phyloP scores from a whole-genome alignment of 2,113 vertebrate species.

The Elanus axillaris region DNA sequence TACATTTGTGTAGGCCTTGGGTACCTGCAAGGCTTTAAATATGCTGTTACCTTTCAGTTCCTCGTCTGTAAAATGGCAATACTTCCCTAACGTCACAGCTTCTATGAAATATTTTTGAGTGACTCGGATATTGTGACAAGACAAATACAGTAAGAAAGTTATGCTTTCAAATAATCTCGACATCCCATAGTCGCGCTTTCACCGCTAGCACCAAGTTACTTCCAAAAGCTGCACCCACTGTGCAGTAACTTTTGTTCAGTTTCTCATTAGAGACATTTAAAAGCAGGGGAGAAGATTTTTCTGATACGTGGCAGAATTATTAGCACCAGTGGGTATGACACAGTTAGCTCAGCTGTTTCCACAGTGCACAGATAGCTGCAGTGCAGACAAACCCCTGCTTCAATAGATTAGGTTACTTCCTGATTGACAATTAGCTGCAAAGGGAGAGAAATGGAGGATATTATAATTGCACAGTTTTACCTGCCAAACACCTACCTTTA shows the following conservation, averaged over 20 bases:
- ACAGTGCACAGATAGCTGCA: neutral
- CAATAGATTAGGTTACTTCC: neutral
- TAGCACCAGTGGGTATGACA: neutral
- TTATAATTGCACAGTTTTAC: neutral
- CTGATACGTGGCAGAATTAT: neutral
- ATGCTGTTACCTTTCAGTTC: neutral
- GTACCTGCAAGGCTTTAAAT: neutral
- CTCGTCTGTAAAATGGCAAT: neutral
- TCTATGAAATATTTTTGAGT: neutral
- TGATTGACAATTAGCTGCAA: neutral
- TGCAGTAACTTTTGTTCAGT: neutral
- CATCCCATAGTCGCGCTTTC: neutral
- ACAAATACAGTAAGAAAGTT: neutral
- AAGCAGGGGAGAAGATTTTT: neutral
- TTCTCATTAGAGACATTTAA: neutral
- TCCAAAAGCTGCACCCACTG: neutral
- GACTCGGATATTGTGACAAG: neutral
- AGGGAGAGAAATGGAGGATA: neutral
- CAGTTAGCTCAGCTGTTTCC: neutral
- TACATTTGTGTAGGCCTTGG: neutral
- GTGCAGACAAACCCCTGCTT: neutral
- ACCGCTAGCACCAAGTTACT: neutral
- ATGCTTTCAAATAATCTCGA: neutral
- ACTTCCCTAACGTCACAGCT: neutral
- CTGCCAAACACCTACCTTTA: conserved; percentile 54